Evolutionary conservation across 2,888 invertebrate genomes (phyloP), one percentile per base, ranked within the genome.

Genomic region (Acleris laterana): DNA sequence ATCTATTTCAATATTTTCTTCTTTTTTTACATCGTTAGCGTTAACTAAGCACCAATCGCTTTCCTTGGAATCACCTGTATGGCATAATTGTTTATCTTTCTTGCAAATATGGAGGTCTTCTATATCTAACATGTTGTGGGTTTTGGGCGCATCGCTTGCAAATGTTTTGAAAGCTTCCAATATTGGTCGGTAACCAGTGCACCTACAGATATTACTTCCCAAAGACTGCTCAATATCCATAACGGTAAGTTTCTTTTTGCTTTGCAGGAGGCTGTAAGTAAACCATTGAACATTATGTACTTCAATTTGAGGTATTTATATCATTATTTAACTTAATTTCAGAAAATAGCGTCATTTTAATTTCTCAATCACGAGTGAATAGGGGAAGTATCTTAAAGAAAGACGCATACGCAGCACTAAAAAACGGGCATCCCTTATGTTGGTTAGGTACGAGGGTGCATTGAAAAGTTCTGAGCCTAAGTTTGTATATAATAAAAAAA

Each of bases 121-220:
- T 28, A 93, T 89, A 48, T 93, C 95, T 0, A 79, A 58, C 38
- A 94, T 85, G 56, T 84, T 82, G 20, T 89, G 79, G 17, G 70
- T 59, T 42, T 76, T 65, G 1, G 93, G 87, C 16, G 94, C 93
- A 73, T 95, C 95, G 3, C 77, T 85, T 0, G 95, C 95, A 71
- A 96, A 95, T 1, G 94, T 94, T 79, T 96, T 96, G 84, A 96
- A 96, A 2, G 96, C 94, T 75, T 96, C 96, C 50, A 96, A 81
- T 60, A 97, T 96, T 0, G 96, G 94, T 9, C 96, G 90, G 77
- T 96, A 96, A 0, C 96, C 96, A 0, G 96, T 96, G 79, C 96
- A 96, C 46, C 96, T 93, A 72, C 96, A 96, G 42, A 96, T 94
- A 72, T 96, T 96, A 55, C 96, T 94, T 2, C 95, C 96, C 70